Base-by-base conservation (phyloP, 1,140 invertebrate genomes). In the Bombus confusus region DNA sequence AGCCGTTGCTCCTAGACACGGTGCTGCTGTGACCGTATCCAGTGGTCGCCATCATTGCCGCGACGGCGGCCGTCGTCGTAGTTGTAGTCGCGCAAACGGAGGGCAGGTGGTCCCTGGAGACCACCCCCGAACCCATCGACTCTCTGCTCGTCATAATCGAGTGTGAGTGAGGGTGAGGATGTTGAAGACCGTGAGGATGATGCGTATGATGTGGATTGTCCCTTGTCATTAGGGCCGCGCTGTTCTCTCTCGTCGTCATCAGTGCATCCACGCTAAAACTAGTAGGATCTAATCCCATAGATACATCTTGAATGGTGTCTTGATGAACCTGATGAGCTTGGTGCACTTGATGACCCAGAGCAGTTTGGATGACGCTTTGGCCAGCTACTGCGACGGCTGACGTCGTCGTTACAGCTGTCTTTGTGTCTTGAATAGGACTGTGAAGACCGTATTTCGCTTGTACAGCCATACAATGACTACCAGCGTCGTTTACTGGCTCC, bases 401-500 rank as follows among this genome's bases (percentile, higher is more conserved):
- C 59, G 84, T 86, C 64, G 89, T 84, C 81, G 85, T 91, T 13
- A 86, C 82, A 6, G 74, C 90, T 0, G 87, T 89, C 79, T 92
- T 94, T 37, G 94, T 94, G 0, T 95, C 93, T 52, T 95, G 95
- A 75, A 96, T 95, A 31, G 96, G 95, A 79, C 95, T 95, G 79
- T 95, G 95, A n/a, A 93, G 92, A 37, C 95, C 95, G 85, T 95
- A 94, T 66, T 95, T 95, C 22, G 93, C 85, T 92, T 92, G 75
- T 66, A 81, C 89, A 1, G 92, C 89, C 88, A 94, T 94, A 72
- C 94, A 95, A 80, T 95, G 95, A 71, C 94, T 94, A 34, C 92
- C 94, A 34, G 93, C 89, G 43, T 97, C 96, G 25, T 95, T 96
- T 41, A 95, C 95, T 0, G 97, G 97, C 86, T 97, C 97, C 12